These are phyloP conservation scores for Drosophila ironensis DNA, from an alignment of 1,140 invertebrate species.

Conservation along the genomic window DNA sequence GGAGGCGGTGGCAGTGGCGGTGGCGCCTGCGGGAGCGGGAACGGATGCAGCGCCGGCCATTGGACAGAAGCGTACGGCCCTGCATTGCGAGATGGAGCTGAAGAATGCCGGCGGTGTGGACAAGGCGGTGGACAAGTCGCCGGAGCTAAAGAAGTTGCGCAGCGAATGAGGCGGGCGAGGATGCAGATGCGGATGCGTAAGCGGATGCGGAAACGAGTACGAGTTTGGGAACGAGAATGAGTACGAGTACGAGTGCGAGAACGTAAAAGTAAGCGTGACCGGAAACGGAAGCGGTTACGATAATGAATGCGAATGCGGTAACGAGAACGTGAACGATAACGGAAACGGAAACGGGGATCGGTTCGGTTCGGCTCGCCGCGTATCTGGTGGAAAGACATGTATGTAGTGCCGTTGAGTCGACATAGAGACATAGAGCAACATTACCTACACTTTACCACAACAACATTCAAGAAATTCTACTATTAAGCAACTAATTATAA, in stretches of 20 bases:
- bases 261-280: no score
- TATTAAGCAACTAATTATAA: slow-evolving; percentile 79
- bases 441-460: slow-evolving; percentile 80
- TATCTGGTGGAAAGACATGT: slow-evolving; percentile 79
- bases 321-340: slow-evolving; percentile 11
- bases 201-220: slow-evolving; percentile 2
- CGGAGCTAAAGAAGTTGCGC: slow-evolving; percentile 80
- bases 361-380: slow-evolving; percentile 28
- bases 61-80: slow-evolving; percentile 61
- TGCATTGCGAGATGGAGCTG: slow-evolving; percentile 52
- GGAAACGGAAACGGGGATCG: slow-evolving; percentile 17
- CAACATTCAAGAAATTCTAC: slow-evolving; percentile 79
- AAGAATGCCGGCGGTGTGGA: slow-evolving; percentile 7
- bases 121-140: slow-evolving; percentile 49
- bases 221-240: slow-evolving; percentile 10
- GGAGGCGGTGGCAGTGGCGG: slow-evolving; percentile 18
- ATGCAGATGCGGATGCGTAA: slow-evolving; percentile 14
- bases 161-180: slow-evolving; percentile 65
- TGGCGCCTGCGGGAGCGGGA: slow-evolving; percentile 12
- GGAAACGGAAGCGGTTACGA: slow-evolving; percentile 4
- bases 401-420: slow-evolving; percentile 75
- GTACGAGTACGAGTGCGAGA: no score
- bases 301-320: slow-evolving; percentile 3
- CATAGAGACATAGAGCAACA: slow-evolving; percentile 69
- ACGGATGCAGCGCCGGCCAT: slow-evolving; percentile 40